Conservation (phyloP, 2,888 invertebrate genomes). For the Chironomus tentans region DNA sequence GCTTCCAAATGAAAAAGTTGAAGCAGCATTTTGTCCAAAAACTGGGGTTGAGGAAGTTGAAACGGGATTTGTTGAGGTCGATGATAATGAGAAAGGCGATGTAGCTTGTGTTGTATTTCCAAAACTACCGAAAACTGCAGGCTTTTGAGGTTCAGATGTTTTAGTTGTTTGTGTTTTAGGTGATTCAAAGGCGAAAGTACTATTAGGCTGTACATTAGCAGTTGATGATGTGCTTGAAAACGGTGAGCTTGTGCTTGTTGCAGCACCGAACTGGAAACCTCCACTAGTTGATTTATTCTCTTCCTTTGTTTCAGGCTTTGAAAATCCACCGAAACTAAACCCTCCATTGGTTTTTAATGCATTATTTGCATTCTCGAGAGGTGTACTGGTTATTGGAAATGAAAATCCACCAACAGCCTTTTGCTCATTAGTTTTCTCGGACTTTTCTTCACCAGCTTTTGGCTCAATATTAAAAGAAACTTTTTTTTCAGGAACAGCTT, state of each 20-base stretch:
- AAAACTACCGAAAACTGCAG: too few species aligned
- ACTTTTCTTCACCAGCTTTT: neutral
- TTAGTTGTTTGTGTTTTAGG: neutral
- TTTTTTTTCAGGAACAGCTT: neutral
- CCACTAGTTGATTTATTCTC: neutral
- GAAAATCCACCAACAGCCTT: conserved; percentile 4
- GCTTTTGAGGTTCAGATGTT: too few species aligned
- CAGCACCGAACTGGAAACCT: neutral
- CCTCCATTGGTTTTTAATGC: neutral
- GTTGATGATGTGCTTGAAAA: neutral
- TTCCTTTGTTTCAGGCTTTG: neutral
- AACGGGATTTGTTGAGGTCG: too few species aligned
- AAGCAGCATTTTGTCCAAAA: neutral
- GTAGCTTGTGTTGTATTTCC: too few species aligned
- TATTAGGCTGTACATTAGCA: neutral
- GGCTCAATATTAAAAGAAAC: neutral
- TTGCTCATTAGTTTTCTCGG: neutral
- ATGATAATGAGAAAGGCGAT: too few species aligned
- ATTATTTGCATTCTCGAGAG: neutral
- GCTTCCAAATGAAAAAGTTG: neutral
- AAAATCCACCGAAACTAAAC: neutral
- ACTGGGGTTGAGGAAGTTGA: too few species aligned
- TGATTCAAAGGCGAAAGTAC: neutral
- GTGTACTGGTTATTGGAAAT: neutral
- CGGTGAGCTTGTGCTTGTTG: neutral